These are phyloP conservation scores for Melanerpes aurifrons DNA, from an alignment of 2,113 vertebrate species.

Conservation along the genomic window DNA sequence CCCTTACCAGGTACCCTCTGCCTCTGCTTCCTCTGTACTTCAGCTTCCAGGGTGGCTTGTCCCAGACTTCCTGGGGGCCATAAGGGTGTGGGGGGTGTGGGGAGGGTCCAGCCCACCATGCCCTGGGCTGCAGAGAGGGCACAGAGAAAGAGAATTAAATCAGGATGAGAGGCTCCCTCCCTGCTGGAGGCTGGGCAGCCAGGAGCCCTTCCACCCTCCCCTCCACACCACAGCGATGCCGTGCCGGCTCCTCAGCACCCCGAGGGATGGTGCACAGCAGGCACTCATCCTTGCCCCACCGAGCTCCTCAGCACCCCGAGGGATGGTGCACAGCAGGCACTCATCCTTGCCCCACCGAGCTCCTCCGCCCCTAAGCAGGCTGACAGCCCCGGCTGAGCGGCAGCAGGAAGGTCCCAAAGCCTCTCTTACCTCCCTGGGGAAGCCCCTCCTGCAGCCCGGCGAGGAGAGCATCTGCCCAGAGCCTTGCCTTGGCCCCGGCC, in stretches of 20 bases:
- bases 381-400: rapidly evolving
- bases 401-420: not conserved
- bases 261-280: rapidly evolving
- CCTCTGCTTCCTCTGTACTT: rapidly evolving
- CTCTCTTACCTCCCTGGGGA: not conserved
- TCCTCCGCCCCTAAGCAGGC: rapidly evolving
- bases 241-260: rapidly evolving
- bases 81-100: rapidly evolving
- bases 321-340: rapidly evolving
- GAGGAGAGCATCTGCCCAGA: not conserved
- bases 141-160: not conserved
- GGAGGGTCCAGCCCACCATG: rapidly evolving
- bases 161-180: not conserved
- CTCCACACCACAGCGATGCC: rapidly evolving
- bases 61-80: rapidly evolving
- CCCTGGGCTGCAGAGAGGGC: not conserved
- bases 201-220: rapidly evolving
- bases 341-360: rapidly evolving
- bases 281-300: not conserved
- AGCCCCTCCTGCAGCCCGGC: rapidly evolving
- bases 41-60: rapidly evolving
- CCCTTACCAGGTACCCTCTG: not conserved
- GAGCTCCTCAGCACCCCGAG: rapidly evolving
- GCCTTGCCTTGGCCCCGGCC: rapidly evolving
- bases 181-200: not conserved